Evolutionary conservation across 2,113 vertebrate genomes (phyloP).

Genomic region (Columba janthina): DNA sequence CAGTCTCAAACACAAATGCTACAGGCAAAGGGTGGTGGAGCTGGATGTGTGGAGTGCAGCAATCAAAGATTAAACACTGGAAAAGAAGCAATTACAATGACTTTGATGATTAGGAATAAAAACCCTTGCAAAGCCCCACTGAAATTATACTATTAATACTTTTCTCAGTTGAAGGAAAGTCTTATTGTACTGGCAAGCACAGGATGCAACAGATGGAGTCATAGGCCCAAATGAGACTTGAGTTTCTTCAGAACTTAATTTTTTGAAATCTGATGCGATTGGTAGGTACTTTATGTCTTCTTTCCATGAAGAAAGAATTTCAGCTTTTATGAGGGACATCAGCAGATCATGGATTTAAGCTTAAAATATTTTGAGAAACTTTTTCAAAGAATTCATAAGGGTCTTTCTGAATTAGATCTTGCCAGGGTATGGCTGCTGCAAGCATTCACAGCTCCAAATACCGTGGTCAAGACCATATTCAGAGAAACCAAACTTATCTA

Average conservation of each 20-base stretch:
- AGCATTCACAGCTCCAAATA: accelerated
- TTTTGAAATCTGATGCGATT: background rate
- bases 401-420: background rate
- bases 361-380: background rate
- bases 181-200: background rate
- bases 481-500: background rate
- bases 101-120: background rate
- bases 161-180: background rate
- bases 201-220: background rate
- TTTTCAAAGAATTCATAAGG: background rate
- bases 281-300: background rate
- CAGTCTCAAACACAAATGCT: background rate
- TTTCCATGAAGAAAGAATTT: background rate
- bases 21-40: background rate
- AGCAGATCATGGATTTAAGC: background rate
- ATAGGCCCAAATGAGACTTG: background rate
- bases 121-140: background rate
- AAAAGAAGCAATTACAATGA: background rate
- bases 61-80: background rate
- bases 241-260: background rate
- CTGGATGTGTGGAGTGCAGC: background rate
- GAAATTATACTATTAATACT: background rate
- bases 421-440: background rate
- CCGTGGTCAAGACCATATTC: background rate
- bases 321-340: background rate